Percentiles rank a stretch among this genome's conserved stretches.
These are phyloP conservation scores for Creontiades dilutus DNA, from an alignment of 2,888 invertebrate genomes.

Conservation along the genomic window DNA sequence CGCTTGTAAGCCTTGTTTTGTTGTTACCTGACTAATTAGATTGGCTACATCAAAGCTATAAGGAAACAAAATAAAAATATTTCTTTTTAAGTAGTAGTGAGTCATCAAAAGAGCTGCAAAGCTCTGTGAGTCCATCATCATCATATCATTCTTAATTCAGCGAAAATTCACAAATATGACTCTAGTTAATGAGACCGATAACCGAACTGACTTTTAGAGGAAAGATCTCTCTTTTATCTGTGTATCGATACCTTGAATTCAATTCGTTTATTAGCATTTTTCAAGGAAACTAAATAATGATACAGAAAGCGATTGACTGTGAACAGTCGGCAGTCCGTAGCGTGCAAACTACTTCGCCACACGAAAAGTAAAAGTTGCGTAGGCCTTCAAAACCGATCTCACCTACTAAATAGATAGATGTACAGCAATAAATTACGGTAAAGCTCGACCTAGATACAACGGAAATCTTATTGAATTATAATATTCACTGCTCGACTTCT, in stretches of 20 bases:
- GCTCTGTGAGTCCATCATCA: too few species aligned
- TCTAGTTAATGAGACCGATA: too few species aligned
- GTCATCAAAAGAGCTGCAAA: too few species aligned
- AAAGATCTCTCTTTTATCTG: too few species aligned
- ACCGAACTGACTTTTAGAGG: too few species aligned
- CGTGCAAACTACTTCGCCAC: background rate
- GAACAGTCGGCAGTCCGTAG: background rate
- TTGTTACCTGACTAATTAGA: too few species aligned
- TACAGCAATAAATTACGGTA: slow-evolving; percentile 36
- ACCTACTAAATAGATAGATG: slow-evolving; percentile 45
- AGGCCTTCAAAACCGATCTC: slow-evolving; percentile 26
- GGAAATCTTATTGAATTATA: slow-evolving; percentile 46
- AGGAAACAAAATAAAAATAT: too few species aligned
- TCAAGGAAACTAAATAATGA: background rate
- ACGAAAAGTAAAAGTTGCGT: slow-evolving; percentile 15
- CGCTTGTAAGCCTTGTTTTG: too few species aligned
- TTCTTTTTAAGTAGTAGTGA: too few species aligned
- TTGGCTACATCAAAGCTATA: too few species aligned
- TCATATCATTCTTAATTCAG: too few species aligned
- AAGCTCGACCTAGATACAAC: slow-evolving; percentile 43
- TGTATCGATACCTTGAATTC: background rate
- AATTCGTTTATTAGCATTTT: background rate
- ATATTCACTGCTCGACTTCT: slow-evolving; percentile 30
- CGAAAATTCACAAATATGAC: too few species aligned
- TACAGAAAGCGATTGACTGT: background rate